phyloP scores from a whole-genome alignment of 2,888 invertebrate genomes.

The Nemoura dubitans region DNA sequence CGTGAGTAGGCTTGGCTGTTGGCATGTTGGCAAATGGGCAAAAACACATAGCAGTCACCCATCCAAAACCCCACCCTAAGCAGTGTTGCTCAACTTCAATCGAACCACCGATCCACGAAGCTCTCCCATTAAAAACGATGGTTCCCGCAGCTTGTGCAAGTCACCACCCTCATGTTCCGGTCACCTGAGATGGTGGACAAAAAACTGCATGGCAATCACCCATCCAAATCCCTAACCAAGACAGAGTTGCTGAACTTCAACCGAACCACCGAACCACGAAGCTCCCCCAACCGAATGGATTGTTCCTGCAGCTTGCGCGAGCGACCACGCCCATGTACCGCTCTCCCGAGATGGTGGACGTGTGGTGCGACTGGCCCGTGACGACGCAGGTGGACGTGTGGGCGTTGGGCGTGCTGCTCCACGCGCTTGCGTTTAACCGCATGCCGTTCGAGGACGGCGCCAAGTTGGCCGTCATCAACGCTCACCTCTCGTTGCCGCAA shows the following conservation, averaged over 20 bases:
- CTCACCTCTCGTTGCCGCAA: slow-evolving; percentile 87
- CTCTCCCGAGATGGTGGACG: slow-evolving; percentile 97
- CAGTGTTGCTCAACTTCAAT: no score
- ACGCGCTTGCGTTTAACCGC: slow-evolving; percentile 88
- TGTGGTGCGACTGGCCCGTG: slow-evolving; percentile 95
- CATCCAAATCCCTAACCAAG: no score
- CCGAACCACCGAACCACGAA: no score
- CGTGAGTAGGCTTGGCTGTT: slow-evolving; percentile 66
- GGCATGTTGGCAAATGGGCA: not conserved
- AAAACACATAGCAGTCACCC: not conserved
- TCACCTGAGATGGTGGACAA: no score
- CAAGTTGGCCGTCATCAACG: slow-evolving; percentile 95
- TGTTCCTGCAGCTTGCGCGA: slow-evolving; percentile 68
- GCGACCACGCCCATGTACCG: slow-evolving; percentile 95
- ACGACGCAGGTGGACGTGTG: slow-evolving; percentile 92
- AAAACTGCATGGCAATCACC: no score
- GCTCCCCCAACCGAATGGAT: not conserved
- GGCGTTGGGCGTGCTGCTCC: slow-evolving; percentile 97
- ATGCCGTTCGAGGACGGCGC: slow-evolving; percentile 97
- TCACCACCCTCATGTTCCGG: no score
- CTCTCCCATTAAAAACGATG: no score
- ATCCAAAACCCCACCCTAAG: no score
- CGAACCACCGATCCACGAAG: no score
- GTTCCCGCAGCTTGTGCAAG: no score
- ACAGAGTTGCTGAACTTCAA: no score